phyloP scores from a whole-genome alignment of 2,888 invertebrate genomes.

The Drosophila meridionalis region DNA sequence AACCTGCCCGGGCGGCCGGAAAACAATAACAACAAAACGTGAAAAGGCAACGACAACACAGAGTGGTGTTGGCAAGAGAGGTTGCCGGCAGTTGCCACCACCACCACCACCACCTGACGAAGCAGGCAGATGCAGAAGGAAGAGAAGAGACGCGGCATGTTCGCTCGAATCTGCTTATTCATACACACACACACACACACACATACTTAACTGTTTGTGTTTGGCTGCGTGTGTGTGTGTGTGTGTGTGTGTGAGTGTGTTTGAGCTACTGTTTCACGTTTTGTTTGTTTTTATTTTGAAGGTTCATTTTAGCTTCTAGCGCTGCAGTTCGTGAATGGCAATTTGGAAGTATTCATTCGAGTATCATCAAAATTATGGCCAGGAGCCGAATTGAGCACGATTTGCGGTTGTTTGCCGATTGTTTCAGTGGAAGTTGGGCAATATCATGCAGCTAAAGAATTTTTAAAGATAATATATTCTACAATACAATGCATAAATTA shows the following conservation, averaged over 20 bases:
- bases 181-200: constrained; percentile 2
- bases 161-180: constrained; percentile 18
- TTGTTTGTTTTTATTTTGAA: constrained; percentile 13
- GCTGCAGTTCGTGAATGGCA: neutral
- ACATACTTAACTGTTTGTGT: constrained; percentile 6
- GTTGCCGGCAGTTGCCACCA: constrained; percentile 36
- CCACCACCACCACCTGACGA: constrained; percentile 42
- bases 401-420: neutral
- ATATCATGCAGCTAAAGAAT: neutral
- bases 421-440: neutral
- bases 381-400: neutral
- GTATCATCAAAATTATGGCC: neutral
- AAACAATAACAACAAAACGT: constrained; percentile 76
- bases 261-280: constrained; percentile 13
- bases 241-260: constrained; percentile 8
- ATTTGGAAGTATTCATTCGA: neutral
- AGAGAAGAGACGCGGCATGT: constrained; percentile 26
- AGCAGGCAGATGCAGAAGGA: constrained; percentile 33
- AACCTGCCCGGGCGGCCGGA: constrained; percentile 65
- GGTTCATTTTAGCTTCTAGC: neutral
- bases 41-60: constrained; percentile 48
- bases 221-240: neutral
- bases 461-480: too few relatives aligned
- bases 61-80: constrained; percentile 38
- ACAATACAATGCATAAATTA: too few relatives aligned